These are phyloP conservation scores for Heliconius cydno DNA, from an alignment of 2,888 invertebrate species.

Conservation along the genomic window DNA sequence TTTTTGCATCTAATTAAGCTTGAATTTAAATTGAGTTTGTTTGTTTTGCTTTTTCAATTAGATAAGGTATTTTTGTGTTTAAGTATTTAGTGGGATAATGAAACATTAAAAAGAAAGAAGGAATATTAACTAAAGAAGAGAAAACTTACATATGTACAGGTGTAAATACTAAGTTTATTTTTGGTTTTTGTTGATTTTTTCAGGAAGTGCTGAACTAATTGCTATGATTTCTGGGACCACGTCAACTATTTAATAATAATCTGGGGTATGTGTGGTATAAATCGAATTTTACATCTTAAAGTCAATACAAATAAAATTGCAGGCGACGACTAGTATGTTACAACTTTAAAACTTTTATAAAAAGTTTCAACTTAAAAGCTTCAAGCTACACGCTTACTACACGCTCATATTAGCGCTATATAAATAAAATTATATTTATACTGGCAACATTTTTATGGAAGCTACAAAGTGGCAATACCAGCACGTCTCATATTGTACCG, in stretches of 20 bases:
- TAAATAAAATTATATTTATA: not conserved
- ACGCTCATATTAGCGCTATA: not conserved
- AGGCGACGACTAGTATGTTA: too few species aligned
- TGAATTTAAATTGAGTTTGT: slow-evolving; percentile 11
- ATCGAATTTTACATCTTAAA: too few species aligned
- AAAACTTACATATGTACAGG: not conserved
- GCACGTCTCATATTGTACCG: slow-evolving; percentile 9
- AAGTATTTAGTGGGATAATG: not conserved
- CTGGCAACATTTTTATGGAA: slow-evolving; percentile 10
- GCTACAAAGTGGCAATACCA: slow-evolving; percentile 15
- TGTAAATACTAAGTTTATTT: not conserved
- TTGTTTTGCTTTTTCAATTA: slow-evolving; percentile 8
- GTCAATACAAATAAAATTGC: too few species aligned
- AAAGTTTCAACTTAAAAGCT: not conserved
- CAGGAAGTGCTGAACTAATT: not conserved
- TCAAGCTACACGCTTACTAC: too few species aligned
- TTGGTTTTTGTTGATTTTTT: not conserved
- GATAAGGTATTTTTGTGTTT: not conserved
- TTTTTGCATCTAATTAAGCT: slow-evolving; percentile 29
- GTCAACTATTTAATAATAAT: not conserved
- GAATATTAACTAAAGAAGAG: not conserved
- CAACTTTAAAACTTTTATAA: not conserved
- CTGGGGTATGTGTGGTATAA: too few species aligned
- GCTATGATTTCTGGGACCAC: not conserved
- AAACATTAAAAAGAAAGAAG: not conserved